Evolutionary conservation across 2,797 vertebrate genomes (phyloP).

Genomic region (Rhynchotus rufescens): DNA sequence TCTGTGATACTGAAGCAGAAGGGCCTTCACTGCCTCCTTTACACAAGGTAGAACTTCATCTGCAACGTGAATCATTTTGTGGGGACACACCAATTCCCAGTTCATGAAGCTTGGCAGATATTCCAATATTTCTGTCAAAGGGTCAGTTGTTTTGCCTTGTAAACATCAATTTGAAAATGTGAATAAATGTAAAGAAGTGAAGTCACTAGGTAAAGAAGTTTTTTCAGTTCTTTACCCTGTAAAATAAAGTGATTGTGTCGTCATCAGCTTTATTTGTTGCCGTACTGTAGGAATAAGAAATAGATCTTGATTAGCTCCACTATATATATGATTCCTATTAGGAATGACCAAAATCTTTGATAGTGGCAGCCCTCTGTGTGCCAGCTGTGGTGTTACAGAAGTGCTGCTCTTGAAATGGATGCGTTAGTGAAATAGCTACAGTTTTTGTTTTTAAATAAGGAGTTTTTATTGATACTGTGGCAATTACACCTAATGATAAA

Average conservation of each 20-base stretch:
- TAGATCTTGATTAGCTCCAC: background rate
- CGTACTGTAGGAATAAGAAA: background rate
- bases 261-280: background rate
- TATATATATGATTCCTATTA: background rate
- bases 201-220: background rate
- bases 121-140: background rate
- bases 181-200: background rate
- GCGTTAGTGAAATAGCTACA: background rate
- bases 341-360: background rate
- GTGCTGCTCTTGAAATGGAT: background rate
- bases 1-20: background rate
- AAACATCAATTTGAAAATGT: background rate
- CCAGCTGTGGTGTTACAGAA: background rate
- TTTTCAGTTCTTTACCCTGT: background rate
- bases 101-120: background rate
- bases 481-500: background rate
- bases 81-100: background rate
- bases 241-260: background rate
- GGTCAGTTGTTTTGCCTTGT: background rate
- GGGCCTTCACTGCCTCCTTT: background rate
- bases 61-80: rapidly evolving
- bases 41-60: rapidly evolving
- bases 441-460: background rate
- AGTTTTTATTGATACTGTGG: background rate
- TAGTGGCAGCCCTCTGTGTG: rapidly evolving